Percentiles rank a stretch among this genome's conserved stretches.
Conservation (phyloP, 2,797 vertebrate species). For the Periophthalmus magnuspinnatus region DNA sequence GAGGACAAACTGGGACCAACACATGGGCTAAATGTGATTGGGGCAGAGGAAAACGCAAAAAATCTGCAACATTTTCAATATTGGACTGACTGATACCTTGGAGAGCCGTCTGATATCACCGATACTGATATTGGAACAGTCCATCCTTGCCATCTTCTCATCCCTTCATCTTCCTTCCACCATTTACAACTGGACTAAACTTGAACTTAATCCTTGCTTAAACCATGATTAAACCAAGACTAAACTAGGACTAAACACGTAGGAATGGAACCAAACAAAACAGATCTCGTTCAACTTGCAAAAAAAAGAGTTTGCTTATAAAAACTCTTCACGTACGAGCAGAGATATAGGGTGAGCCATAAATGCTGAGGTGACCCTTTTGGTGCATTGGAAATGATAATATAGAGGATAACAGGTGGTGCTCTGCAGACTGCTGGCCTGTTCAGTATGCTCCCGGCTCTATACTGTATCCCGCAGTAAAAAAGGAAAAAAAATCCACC, state of each 20-base stretch:
- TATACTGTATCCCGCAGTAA: slow-evolving; percentile 28
- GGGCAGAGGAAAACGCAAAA: too few species aligned
- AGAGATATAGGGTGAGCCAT: slow-evolving; percentile 24
- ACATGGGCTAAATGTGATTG: too few species aligned
- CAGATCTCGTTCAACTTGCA: too few species aligned
- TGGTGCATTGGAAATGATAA: slow-evolving; percentile 20
- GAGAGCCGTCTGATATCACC: too few species aligned
- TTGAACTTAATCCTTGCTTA: too few species aligned
- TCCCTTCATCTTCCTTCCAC: too few species aligned
- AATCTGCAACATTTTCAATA: too few species aligned
- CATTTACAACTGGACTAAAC: too few species aligned
- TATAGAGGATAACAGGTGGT: slow-evolving; percentile 43
- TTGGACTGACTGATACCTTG: too few species aligned
- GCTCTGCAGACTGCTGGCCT: slow-evolving; percentile 38
- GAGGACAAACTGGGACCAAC: too few species aligned
- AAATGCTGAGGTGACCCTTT: slow-evolving; percentile 51
- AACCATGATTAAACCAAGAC: neutral
- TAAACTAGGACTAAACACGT: neutral
- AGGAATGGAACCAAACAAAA: neutral
- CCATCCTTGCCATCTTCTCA: too few species aligned
- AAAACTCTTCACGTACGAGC: neutral
- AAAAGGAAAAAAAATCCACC: slow-evolving; percentile 41
- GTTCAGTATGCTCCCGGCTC: slow-evolving; percentile 26
- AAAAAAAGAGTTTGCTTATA: neutral
- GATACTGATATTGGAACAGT: too few species aligned